phyloP scores from a whole-genome alignment of 2,888 invertebrate genomes.

The Pyrocoelia pectoralis region DNA sequence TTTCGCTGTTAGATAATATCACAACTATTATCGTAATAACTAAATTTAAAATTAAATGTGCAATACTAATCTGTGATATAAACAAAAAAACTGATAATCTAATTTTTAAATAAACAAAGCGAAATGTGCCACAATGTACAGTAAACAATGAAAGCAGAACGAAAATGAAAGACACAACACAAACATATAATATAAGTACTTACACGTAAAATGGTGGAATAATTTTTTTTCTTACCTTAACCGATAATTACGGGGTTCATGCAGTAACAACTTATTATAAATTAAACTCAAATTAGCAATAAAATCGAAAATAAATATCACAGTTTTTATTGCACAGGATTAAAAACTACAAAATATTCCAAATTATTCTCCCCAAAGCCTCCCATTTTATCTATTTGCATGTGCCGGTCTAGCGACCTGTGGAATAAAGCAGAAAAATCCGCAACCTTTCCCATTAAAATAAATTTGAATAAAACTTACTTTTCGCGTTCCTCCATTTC shows the following conservation, averaged over 20 bases:
- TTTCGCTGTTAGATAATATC: not conserved
- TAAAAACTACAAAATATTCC: slow-evolving; percentile 26
- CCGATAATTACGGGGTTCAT: slow-evolving; percentile 15
- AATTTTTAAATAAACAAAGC: slow-evolving; percentile 21
- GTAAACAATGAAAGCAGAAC: slow-evolving; percentile 22
- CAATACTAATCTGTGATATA: slow-evolving; percentile 53
- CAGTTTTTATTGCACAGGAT: slow-evolving; percentile 54
- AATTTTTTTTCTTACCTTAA: slow-evolving; percentile 34
- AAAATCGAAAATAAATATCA: slow-evolving; percentile 46
- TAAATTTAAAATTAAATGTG: slow-evolving; percentile 42
- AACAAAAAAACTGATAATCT: slow-evolving; percentile 15
- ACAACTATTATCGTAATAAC: not conserved
- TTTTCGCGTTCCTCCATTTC: slow-evolving; percentile 86
- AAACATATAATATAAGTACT: slow-evolving; percentile 28
- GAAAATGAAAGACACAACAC: slow-evolving; percentile 18
- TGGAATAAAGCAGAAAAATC: slow-evolving; percentile 26
- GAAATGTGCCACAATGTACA: slow-evolving; percentile 7
- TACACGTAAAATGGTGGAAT: slow-evolving; percentile 30
- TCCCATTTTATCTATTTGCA: slow-evolving; percentile 21
- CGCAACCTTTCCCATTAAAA: slow-evolving; percentile 14
- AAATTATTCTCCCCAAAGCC: slow-evolving; percentile 25
- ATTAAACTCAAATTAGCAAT: slow-evolving; percentile 30
- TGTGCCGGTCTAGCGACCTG: slow-evolving; percentile 26
- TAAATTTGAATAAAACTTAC: slow-evolving; percentile 67
- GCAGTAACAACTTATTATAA: slow-evolving; percentile 26